These are phyloP conservation scores for Vesta saturnalis DNA, from an alignment of 2,888 invertebrate species.

Conservation along the genomic window DNA sequence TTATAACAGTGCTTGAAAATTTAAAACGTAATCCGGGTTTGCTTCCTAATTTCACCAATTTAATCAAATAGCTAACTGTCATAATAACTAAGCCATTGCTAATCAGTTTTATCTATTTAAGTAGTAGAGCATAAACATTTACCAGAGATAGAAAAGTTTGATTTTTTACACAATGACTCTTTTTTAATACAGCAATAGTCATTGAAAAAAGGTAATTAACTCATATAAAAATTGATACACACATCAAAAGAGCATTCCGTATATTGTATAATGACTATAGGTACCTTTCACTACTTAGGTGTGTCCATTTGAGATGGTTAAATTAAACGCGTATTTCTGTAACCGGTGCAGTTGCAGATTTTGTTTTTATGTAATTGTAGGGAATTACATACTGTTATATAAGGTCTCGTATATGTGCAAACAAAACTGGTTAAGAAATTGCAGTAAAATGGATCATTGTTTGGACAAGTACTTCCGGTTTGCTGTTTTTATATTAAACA, in stretches of 20 bases:
- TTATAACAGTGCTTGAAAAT: too few species aligned
- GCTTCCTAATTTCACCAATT: too few species aligned
- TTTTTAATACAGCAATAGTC: too few species aligned
- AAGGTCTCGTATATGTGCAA: background rate
- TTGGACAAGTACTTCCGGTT: background rate
- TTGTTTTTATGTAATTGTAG: constrained; percentile 11
- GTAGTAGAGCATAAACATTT: too few species aligned
- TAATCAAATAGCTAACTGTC: too few species aligned
- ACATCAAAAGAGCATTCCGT: background rate
- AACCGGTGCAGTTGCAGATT: background rate
- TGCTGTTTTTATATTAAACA: background rate
- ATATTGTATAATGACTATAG: constrained; percentile 12
- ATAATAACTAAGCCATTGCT: too few species aligned
- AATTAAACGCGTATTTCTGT: constrained; percentile 15
- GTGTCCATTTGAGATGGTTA: constrained; percentile 23
- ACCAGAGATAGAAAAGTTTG: too few species aligned
- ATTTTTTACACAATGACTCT: too few species aligned
- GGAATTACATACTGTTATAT: constrained; percentile 1
- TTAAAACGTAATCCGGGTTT: too few species aligned
- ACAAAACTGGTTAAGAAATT: background rate
- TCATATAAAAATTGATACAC: background rate
- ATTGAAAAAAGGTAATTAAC: too few species aligned
- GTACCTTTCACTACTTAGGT: constrained; percentile 29
- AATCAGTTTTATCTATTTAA: too few species aligned
- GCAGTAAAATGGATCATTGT: background rate